phyloP scores from a whole-genome alignment of 1,140 invertebrate genomes.

The Zaprionus inermis region DNA sequence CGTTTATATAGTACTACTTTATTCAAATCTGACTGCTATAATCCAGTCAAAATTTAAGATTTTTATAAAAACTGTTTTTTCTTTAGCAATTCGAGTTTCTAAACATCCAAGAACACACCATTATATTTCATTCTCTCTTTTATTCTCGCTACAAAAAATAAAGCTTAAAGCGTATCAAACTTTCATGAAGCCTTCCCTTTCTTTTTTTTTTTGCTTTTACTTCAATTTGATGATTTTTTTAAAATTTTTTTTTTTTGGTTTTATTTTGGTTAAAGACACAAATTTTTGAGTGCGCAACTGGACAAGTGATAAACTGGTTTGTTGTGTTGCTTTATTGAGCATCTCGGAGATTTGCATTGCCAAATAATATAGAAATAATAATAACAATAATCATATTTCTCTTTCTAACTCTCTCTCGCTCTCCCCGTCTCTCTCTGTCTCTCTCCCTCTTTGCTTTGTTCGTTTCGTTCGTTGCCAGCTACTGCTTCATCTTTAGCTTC shows the following conservation, averaged over 20 bases:
- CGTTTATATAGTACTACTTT: no score
- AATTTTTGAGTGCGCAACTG: constrained; percentile 49
- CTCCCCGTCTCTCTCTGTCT: not conserved
- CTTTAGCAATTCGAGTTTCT: no score
- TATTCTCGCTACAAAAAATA: no score
- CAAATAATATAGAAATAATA: constrained; percentile 30
- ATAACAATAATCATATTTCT: not conserved
- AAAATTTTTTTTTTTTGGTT: constrained; percentile 26
- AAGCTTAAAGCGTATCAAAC: no score
- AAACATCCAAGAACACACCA: no score
- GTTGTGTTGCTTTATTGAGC: constrained; percentile 64
- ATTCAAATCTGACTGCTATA: no score
- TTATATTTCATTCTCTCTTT: no score
- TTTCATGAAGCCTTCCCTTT: not conserved
- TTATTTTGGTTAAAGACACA: constrained; percentile 51
- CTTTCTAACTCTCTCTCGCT: not conserved
- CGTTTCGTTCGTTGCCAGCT: not conserved
- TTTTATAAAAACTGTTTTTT: no score
- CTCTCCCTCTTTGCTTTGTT: constrained; percentile 21
- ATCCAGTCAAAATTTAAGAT: no score
- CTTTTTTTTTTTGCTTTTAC: not conserved
- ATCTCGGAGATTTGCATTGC: constrained; percentile 65
- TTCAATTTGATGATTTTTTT: constrained; percentile 22
- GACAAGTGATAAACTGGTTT: constrained; percentile 73
- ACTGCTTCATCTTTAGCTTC: constrained; percentile 10